Conservation (phyloP, 1,140 invertebrate genomes). For the Bombyx mandarina region DNA sequence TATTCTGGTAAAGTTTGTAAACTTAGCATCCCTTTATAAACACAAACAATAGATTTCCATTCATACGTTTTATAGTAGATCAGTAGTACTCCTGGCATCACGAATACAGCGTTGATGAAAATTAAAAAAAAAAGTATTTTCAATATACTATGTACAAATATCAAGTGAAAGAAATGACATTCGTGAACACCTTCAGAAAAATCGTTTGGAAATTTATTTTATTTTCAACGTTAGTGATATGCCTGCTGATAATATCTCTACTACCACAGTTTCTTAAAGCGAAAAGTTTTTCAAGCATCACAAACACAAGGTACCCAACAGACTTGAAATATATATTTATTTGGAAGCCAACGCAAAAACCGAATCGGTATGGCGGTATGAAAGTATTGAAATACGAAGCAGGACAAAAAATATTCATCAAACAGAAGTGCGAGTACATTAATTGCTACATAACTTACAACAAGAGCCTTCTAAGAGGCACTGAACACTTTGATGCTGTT, state of each 20-base stretch:
- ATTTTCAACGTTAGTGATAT: conserved; percentile 14
- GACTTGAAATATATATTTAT: conserved; percentile 51
- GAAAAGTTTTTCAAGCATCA: conserved; percentile 5
- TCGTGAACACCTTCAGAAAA: conserved; percentile 31
- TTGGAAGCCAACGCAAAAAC: conserved; percentile 23
- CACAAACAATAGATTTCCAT: too few species aligned
- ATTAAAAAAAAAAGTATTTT: not conserved
- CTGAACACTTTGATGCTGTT: conserved; percentile 43
- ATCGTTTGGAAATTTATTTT: conserved; percentile 20
- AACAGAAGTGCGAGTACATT: conserved; percentile 40
- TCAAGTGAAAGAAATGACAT: conserved; percentile 40
- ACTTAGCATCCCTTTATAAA: too few species aligned
- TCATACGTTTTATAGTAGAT: too few species aligned
- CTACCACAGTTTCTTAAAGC: conserved; percentile 19
- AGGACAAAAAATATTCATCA: conserved; percentile 32
- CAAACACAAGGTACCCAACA: conserved; percentile 19
- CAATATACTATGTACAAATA: conserved; percentile 26
- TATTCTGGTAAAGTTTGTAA: too few species aligned
- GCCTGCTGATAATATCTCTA: conserved; percentile 17
- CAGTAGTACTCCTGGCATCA: not conserved
- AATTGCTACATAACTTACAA: conserved; percentile 50
- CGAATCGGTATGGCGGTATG: not conserved
- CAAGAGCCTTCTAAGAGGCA: conserved; percentile 21
- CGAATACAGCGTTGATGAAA: not conserved
- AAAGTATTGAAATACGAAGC: not conserved